phyloP scores from a whole-genome alignment of 2,888 invertebrate genomes.

The Hanleya hanleyi region DNA sequence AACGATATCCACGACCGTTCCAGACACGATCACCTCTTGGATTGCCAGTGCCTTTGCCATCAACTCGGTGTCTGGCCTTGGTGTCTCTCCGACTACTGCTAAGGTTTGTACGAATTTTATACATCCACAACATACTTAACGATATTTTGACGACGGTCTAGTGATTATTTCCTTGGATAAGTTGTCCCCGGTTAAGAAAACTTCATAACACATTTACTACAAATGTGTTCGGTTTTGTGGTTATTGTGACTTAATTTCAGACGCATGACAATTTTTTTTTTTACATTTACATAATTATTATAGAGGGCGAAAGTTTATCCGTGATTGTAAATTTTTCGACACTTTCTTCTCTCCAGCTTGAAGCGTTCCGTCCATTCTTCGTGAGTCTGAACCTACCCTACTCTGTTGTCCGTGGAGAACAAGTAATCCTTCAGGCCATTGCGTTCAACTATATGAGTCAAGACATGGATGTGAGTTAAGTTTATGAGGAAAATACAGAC shows the following conservation, averaged over 20 bases:
- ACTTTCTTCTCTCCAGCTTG: conserved; percentile 75
- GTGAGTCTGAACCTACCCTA: conserved; percentile 91
- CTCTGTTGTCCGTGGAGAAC: conserved; percentile 91
- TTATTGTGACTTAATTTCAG: too few species aligned
- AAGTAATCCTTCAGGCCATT: conserved; percentile 88
- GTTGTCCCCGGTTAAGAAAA: too few species aligned
- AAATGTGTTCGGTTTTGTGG: too few species aligned
- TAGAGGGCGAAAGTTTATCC: too few species aligned
- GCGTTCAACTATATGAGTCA: conserved; percentile 91
- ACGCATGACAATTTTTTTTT: too few species aligned
- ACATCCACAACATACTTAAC: too few species aligned
- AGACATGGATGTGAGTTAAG: conserved; percentile 76
- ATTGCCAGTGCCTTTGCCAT: conserved; percentile 87
- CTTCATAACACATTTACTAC: too few species aligned
- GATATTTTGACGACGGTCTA: too few species aligned
- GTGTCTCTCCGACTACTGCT: conserved; percentile 81
- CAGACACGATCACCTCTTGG: conserved; percentile 90
- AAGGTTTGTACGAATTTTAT: conserved; percentile 74
- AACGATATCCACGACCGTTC: conserved; percentile 80
- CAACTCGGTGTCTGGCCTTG: conserved; percentile 84
- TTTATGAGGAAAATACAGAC: too few species aligned
- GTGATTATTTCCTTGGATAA: too few species aligned
- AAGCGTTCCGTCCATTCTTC: conserved; percentile 89
- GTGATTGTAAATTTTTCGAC: too few species aligned
- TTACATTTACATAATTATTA: too few species aligned